Evolutionary conservation across 2,797 vertebrate genomes (phyloP), one percentile per base, ranked within the genome.

Genomic region (Scolopax rusticola): DNA sequence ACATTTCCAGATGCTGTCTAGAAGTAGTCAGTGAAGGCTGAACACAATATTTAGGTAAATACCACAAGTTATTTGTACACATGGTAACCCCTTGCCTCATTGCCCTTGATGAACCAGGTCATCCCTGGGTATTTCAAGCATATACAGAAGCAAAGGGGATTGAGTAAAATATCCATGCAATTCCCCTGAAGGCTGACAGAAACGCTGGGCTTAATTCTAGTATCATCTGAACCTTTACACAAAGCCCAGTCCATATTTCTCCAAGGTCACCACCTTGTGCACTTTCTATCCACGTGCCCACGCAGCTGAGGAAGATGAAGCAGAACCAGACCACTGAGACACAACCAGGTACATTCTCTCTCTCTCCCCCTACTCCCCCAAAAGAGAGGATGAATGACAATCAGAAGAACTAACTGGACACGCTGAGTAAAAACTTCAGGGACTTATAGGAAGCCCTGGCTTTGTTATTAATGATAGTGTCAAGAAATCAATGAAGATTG

Each of bases 401-500:
- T 5, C 75, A 70, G 45, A 85, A 57, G 8, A 77, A 59, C 30
- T 27, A 76, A 77, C 63, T 53, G 40, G 89, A 83, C 8, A 5
- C 16, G 40, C 75, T 85, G 89, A 92, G 60, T 87, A 45, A 80
- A 92, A 91, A 16, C 56, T 65, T 61, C 68, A 82, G 74, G 41
- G 75, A 51, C 53, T 71, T 82, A 45, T 15, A 84, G 71, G 48
- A 80, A 94, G n/a, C 15, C 3, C 27, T 61, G 75, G 18, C 53
- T 96, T 82, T 86, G 53, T 95, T 96, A 95, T 83, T 85, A 94
- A 90, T 81, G 86, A 48, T 27, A 71, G 41, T 80, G 68, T 93
- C 90, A 93, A 95, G 78, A 92, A 96, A 96, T 96, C 90, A 91
- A 91, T 94, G 82, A 60, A 74, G 92, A 93, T 54, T 83, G 71